Evolutionary conservation across 2,113 vertebrate species (phyloP).

Genomic region (Otocyon megalotis): DNA sequence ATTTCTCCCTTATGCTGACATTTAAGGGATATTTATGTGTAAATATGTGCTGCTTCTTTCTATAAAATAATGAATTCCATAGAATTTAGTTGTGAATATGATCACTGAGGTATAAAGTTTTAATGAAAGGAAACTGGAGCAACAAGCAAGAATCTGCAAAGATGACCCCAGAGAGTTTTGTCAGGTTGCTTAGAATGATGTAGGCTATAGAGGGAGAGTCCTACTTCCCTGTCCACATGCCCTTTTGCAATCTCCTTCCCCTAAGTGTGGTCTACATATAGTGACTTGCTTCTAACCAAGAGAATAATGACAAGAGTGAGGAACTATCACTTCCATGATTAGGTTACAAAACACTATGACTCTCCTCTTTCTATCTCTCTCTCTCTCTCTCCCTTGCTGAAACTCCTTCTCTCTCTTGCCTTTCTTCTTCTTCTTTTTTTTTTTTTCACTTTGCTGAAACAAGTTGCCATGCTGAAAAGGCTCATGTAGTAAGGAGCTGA

Average conservation of each 20-base stretch:
- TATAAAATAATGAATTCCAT: neutral
- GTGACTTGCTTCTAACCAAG: neutral
- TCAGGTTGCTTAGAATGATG: neutral
- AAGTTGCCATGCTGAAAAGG: neutral
- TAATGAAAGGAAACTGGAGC: neutral
- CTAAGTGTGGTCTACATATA: neutral
- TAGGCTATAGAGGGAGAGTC: neutral
- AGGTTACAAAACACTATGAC: neutral
- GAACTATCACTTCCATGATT: too few species aligned
- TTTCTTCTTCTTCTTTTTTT: neutral
- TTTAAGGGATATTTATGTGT: conserved; percentile 56
- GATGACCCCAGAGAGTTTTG: neutral
- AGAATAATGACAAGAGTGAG: neutral
- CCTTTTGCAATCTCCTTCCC: neutral
- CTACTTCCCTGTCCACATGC: fast-evolving
- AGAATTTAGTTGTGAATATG: neutral
- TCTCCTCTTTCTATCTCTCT: neutral
- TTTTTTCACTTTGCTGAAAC: neutral
- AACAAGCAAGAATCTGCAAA: neutral
- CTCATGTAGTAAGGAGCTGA: neutral
- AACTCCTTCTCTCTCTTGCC: neutral
- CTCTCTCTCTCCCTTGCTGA: neutral
- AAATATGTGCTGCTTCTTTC: conserved; percentile 45
- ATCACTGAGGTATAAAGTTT: neutral
- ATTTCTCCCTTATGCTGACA: neutral